Evolutionary conservation across 2,797 vertebrate species (phyloP).

Genomic region (Muscicapa striata): DNA sequence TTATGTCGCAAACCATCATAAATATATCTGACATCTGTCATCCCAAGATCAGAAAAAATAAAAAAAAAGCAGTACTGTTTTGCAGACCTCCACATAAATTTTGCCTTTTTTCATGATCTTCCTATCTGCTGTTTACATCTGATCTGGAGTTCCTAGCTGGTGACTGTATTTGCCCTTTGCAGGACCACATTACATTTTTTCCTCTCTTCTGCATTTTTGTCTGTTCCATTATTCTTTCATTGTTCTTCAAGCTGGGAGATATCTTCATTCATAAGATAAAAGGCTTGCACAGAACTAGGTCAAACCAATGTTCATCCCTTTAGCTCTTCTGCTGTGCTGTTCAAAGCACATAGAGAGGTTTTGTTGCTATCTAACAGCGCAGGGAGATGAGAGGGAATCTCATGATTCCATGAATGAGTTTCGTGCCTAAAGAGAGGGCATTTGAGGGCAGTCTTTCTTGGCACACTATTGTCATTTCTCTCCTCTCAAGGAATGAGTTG

Average conservation of each 20-base stretch:
- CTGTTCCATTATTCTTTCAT: not conserved
- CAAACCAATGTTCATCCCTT: not conserved
- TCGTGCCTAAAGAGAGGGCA: not conserved
- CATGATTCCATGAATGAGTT: not conserved
- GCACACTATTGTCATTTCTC: not conserved
- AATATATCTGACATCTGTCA: not conserved
- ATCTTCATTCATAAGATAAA: not conserved
- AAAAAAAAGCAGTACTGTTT: not conserved
- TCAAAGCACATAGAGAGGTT: not conserved
- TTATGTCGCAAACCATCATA: not conserved
- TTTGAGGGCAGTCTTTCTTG: not conserved
- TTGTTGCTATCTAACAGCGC: not conserved
- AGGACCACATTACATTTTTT: not conserved
- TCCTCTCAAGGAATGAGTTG: not conserved
- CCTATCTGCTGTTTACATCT: not conserved
- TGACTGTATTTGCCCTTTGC: not conserved
- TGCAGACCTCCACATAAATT: not conserved
- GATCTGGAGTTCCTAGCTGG: not conserved
- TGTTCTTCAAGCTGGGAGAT: not conserved
- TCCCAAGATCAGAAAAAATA: not conserved
- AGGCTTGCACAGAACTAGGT: not conserved
- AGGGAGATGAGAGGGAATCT: not conserved
- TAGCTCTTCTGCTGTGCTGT: not conserved
- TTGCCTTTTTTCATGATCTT: not conserved
- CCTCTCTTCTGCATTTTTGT: rapidly evolving